A percentile compares a stretch with the other conserved stretches of the same genome.
Conservation (phyloP, 2,113 vertebrate genomes). For the Prionailurus bengalensis region DNA sequence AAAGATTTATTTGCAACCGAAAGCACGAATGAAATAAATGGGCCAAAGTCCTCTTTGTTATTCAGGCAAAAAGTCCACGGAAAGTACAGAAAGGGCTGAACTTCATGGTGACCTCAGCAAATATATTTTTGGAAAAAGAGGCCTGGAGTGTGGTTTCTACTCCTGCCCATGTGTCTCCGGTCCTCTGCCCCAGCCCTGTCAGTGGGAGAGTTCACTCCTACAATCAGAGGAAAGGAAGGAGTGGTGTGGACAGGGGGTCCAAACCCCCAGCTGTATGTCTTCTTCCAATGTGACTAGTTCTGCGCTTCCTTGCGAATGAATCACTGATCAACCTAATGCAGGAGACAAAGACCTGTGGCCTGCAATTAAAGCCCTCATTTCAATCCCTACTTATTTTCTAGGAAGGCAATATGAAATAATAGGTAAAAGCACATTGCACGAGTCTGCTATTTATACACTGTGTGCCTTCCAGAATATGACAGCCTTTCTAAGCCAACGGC, state of each 20-base stretch:
- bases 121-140: conserved; percentile 49
- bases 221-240: neutral
- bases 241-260: neutral
- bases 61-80: conserved; percentile 60
- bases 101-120: conserved; percentile 60
- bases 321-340: neutral
- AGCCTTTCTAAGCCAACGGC: neutral
- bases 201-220: neutral
- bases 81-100: conserved; percentile 48
- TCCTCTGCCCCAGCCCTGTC: neutral
- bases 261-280: neutral
- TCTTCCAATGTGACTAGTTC: neutral
- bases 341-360: neutral
- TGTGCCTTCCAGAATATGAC: neutral
- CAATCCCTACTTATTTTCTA: neutral
- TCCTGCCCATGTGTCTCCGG: neutral
- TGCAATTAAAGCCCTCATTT: neutral
- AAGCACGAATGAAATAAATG: conserved; percentile 85
- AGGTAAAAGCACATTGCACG: neutral
- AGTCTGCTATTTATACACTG: neutral
- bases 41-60: conserved; percentile 83
- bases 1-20: conserved; percentile 82
- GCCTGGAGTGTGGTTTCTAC: neutral
- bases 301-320: neutral
- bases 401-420: neutral